phyloP scores from a whole-genome alignment of 2,888 invertebrate species.

The Nyleta sp. region DNA sequence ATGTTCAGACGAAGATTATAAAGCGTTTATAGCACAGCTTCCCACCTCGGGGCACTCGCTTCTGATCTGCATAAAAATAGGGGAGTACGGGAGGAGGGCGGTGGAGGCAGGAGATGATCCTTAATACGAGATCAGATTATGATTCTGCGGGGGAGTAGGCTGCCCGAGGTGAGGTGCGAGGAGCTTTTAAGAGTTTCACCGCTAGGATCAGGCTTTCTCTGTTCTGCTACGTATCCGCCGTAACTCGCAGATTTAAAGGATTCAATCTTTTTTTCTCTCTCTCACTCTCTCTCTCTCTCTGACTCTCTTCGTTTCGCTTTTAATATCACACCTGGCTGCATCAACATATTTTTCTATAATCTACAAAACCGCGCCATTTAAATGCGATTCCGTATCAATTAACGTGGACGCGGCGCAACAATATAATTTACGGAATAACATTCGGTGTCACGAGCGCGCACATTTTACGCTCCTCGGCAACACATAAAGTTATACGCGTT shows the following conservation, averaged over 20 bases:
- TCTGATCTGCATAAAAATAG: slow-evolving; percentile 81
- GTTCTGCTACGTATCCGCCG: slow-evolving; percentile 58
- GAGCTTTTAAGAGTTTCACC: slow-evolving; percentile 71
- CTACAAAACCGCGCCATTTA: slow-evolving; percentile 30
- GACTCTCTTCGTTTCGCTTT: slow-evolving; percentile 37
- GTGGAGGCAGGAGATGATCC: slow-evolving; percentile 72
- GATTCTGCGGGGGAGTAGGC: slow-evolving; percentile 78
- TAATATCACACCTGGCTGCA: slow-evolving; percentile 52
- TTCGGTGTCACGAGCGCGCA: slow-evolving; percentile 9
- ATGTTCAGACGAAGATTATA: slow-evolving; percentile 78
- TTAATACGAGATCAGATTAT: slow-evolving; percentile 81
- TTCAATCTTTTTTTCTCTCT: slow-evolving; percentile 36
- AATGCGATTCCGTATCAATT: slow-evolving; percentile 45
- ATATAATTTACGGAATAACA: slow-evolving; percentile 17
- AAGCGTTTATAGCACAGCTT: slow-evolving; percentile 79
- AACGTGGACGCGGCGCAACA: slow-evolving; percentile 22
- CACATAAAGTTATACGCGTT: slow-evolving; percentile 31
- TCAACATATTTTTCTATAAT: slow-evolving; percentile 48
- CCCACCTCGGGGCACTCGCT: slow-evolving; percentile 79
- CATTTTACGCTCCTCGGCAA: slow-evolving; percentile 31
- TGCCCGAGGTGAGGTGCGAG: slow-evolving; percentile 57
- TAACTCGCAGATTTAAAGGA: slow-evolving; percentile 59
- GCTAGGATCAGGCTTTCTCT: slow-evolving; percentile 54
- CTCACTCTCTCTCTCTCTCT: no score
- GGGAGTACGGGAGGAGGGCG: slow-evolving; percentile 68